phyloP scores from a whole-genome alignment of 2,888 invertebrate species.

The Drosophila prostipennis region DNA sequence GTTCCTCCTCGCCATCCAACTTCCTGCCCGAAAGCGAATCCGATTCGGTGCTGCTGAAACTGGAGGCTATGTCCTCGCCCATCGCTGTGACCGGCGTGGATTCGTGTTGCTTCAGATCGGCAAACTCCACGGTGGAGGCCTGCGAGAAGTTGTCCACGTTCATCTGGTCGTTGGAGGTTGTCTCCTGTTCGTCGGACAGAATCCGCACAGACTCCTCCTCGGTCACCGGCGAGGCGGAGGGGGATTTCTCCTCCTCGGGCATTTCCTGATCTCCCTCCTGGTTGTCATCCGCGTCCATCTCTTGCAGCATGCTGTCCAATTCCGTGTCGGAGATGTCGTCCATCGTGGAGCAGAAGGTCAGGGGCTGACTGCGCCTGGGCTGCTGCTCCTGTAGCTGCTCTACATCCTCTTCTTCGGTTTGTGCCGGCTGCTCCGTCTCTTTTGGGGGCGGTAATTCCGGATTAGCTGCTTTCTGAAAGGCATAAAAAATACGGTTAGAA shows the following conservation, averaged over 20 bases:
- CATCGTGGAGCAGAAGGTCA: slow-evolving; percentile 84
- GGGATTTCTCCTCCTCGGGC: slow-evolving; percentile 44
- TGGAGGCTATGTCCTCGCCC: slow-evolving; percentile 57
- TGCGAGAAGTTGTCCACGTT: slow-evolving; percentile 84
- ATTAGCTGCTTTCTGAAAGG: background rate
- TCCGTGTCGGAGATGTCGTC: slow-evolving; percentile 84
- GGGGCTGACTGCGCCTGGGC: slow-evolving; percentile 63
- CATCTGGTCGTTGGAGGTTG: slow-evolving; percentile 71
- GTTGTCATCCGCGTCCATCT: slow-evolving; percentile 82
- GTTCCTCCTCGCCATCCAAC: slow-evolving; percentile 52
- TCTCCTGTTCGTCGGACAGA: slow-evolving; percentile 63
- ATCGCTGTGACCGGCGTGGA: slow-evolving; percentile 26
- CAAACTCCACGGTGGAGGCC: slow-evolving; percentile 84
- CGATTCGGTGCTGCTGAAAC: slow-evolving; percentile 78
- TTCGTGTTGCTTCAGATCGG: slow-evolving; percentile 71
- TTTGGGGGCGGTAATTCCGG: background rate
- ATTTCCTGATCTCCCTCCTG: slow-evolving; percentile 25
- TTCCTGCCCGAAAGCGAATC: slow-evolving; percentile 68
- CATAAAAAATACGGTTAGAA: background rate
- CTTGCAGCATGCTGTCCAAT: slow-evolving; percentile 84
- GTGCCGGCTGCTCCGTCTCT: slow-evolving; percentile 1
- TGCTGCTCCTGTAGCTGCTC: slow-evolving; percentile 13
- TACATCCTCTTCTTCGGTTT: slow-evolving; percentile 10
- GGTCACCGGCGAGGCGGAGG: slow-evolving; percentile 53
- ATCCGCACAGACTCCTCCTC: slow-evolving; percentile 69